Percentiles rank a stretch among this genome's conserved stretches.
Evolutionary conservation across 2,113 vertebrate species (phyloP).

Genomic region (Anhinga rufa): DNA sequence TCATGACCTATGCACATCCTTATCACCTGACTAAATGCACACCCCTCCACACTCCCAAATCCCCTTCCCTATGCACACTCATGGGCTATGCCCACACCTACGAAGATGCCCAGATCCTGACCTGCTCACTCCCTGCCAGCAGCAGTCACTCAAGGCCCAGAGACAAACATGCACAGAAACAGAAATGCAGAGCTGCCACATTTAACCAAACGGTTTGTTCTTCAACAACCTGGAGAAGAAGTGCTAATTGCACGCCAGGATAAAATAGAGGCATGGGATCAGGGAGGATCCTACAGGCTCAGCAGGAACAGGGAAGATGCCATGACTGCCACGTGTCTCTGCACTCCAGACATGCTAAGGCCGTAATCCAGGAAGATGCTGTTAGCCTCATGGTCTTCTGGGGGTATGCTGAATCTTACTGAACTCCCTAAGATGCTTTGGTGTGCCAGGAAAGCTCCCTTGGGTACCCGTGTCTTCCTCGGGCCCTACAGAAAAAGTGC

Average conservation of each 20-base stretch:
- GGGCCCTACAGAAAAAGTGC: not conserved
- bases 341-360: not conserved
- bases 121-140: not conserved
- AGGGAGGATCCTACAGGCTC: not conserved
- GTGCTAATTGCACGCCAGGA: not conserved
- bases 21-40: not conserved
- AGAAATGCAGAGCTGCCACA: not conserved
- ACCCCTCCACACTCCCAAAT: too few species aligned
- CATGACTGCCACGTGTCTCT: not conserved
- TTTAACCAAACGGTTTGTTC: not conserved
- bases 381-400: not conserved
- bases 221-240: not conserved
- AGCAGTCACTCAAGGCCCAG: not conserved
- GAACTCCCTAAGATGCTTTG: not conserved
- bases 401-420: not conserved
- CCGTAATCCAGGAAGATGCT: not conserved
- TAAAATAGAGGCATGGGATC: not conserved
- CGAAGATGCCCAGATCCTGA: accelerated
- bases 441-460: not conserved
- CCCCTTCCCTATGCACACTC: not conserved
- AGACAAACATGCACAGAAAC: not conserved
- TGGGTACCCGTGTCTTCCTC: not conserved
- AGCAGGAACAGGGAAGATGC: not conserved
- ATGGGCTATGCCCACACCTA: not conserved
- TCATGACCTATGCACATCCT: not conserved